Conservation (phyloP, 2,797 vertebrate genomes). For the Enteromius viviparus region DNA sequence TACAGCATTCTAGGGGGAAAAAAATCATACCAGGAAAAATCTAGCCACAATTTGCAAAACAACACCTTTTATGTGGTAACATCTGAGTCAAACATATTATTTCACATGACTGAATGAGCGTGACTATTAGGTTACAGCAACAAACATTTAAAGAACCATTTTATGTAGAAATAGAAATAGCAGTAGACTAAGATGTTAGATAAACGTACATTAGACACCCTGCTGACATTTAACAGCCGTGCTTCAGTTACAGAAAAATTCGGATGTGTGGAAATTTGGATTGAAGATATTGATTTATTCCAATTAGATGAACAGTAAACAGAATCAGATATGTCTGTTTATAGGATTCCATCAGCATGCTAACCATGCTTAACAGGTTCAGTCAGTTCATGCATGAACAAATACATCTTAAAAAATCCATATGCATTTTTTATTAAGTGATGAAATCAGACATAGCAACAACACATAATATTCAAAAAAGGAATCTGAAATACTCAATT, state of each 20-base stretch:
- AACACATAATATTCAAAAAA: neutral
- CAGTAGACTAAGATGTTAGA: neutral
- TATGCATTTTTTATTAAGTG: slow-evolving; percentile 5
- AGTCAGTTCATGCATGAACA: slow-evolving; percentile 40
- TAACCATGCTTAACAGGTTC: slow-evolving; percentile 56
- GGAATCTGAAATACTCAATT: neutral
- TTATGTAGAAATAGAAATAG: neutral
- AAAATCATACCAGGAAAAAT: neutral
- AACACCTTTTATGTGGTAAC: neutral
- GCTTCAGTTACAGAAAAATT: slow-evolving; percentile 51
- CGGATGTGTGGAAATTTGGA: slow-evolving; percentile 54
- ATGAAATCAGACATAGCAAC: slow-evolving; percentile 21
- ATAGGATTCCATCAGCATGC: slow-evolving; percentile 54
- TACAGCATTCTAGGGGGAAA: neutral
- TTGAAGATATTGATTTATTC: slow-evolving; percentile 64
- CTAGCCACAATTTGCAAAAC: neutral
- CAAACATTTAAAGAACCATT: neutral
- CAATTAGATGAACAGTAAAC: slow-evolving; percentile 66
- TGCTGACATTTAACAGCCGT: slow-evolving; percentile 23
- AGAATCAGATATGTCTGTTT: slow-evolving; percentile 65
- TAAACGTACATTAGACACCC: neutral
- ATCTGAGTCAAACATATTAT: neutral
- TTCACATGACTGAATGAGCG: neutral
- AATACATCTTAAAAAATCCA: slow-evolving; percentile 21
- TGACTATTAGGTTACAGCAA: neutral